Conservation (phyloP, 2,888 invertebrate genomes). For the Drosophila lutescens region DNA sequence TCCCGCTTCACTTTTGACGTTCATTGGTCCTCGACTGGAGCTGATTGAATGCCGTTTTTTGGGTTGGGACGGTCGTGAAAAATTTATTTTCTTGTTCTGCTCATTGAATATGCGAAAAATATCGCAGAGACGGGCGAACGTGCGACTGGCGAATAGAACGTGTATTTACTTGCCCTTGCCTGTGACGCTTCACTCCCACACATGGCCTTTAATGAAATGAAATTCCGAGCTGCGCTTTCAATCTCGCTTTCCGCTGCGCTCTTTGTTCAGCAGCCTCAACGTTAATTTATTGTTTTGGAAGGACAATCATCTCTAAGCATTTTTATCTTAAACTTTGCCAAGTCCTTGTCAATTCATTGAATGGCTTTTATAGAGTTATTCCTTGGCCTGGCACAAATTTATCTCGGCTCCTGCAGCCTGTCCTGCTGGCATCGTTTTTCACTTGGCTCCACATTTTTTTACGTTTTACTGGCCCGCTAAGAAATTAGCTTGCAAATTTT, state of each 20-base stretch:
- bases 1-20: conserved; percentile 67
- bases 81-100: conserved; percentile 68
- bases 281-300: conserved; percentile 67
- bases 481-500: conserved; percentile 63
- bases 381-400: conserved; percentile 58
- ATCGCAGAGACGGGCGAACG: conserved; percentile 13
- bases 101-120: conserved; percentile 63
- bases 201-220: conserved; percentile 62
- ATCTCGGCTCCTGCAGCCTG: conserved; percentile 52
- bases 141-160: background rate
- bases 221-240: conserved; percentile 54
- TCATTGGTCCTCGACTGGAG: conserved; percentile 19
- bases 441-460: conserved; percentile 3
- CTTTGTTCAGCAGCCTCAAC: conserved; percentile 17
- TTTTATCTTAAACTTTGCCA: conserved; percentile 73
- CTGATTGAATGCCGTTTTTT: conserved; percentile 70
- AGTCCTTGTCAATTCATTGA: conserved; percentile 71
- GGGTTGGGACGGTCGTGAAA: conserved; percentile 16
- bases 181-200: conserved; percentile 3
- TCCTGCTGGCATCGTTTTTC: conserved; percentile 24
- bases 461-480: conserved; percentile 6
- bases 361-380: conserved; percentile 71
- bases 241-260: conserved; percentile 29
- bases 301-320: conserved; percentile 53
- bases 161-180: conserved; percentile 4